Evolutionary conservation across 2,888 invertebrate genomes (phyloP), one percentile per base, ranked within the genome.

Genomic region (Perithous albicinctus): DNA sequence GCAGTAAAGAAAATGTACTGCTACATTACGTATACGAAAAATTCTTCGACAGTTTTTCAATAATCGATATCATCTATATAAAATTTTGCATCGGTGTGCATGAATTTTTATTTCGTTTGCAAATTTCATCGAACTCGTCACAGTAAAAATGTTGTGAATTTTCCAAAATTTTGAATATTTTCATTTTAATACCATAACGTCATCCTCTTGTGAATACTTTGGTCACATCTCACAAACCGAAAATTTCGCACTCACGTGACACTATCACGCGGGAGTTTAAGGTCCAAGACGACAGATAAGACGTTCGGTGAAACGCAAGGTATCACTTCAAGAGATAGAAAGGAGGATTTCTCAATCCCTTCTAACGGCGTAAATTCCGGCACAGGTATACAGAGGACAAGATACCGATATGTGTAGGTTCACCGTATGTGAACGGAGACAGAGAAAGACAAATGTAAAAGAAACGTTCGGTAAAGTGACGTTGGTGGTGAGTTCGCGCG

Each of bases 401-500:
- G 35, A 61, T 18, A 18, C 35, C 10, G 61, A 61, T 38, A 61
- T 35, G 61, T 61, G 61, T 61, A 61, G 18, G 10, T 41, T 38
- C 56, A 29, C 56, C 12, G 38, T 38, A 38, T 20, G 29, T 5
- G 2, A 18, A 10, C 20, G 20, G 32, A 10, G 38, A 12, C 61
- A 41, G 23, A 20, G 20, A 61, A n/a, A 61, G 18, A 61, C 15
- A 35, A 35, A 61, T n/a, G 2, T 12, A 41, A 41, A n/a, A 41
- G 41, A 41, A 32, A 61, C 15, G 35, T 18, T 18, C 26, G 43
- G 38, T 72, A 75, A 59, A 59, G 38, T 12, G 63, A 32, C 32
- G 32, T n/a, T 48, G 74, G 38, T 78, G 29, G 59, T 61, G 76
- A 54, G 76, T 63, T 80, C 85, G 87, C 85, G 86, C 86, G 83